phyloP scores from a whole-genome alignment of 64 coral and sea anemone genomes.

The Anthopleura sola region DNA sequence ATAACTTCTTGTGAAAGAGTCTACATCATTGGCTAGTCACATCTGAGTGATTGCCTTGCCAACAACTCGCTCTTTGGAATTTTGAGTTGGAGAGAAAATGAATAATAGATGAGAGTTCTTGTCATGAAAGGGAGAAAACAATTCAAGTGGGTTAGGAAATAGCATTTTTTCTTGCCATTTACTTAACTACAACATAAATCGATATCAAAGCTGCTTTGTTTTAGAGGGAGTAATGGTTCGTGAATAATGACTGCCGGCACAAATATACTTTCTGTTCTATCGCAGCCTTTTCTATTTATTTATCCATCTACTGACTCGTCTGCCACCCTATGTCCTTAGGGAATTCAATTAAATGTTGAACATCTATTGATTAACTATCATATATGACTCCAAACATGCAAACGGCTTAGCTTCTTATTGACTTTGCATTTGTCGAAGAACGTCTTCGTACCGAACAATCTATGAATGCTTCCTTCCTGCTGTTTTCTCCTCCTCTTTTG shows the following conservation, averaged over 20 bases:
- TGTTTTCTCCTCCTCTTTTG: neutral
- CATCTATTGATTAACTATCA: neutral
- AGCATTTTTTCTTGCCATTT: neutral
- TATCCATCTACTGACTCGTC: neutral
- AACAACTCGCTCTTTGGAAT: neutral
- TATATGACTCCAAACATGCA: neutral
- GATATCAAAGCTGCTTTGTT: neutral
- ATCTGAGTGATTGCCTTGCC: neutral
- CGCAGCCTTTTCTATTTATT: neutral
- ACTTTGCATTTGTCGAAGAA: too few relatives aligned
- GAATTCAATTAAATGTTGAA: neutral
- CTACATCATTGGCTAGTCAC: neutral
- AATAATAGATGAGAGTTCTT: neutral
- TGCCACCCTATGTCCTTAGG: neutral
- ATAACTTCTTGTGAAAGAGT: neutral
- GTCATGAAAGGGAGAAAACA: neutral
- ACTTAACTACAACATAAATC: neutral
- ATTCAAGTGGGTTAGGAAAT: neutral
- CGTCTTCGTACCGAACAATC: too few relatives aligned
- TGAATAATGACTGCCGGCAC: neutral
- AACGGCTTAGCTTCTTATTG: too few relatives aligned
- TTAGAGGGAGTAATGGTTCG: too few relatives aligned
- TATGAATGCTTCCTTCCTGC: neutral
- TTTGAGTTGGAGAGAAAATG: neutral
- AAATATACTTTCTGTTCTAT: neutral